Evolutionary conservation across 1,140 invertebrate genomes (phyloP), one percentile per base, ranked within the genome.

Genomic region (Heterodera carotae): DNA sequence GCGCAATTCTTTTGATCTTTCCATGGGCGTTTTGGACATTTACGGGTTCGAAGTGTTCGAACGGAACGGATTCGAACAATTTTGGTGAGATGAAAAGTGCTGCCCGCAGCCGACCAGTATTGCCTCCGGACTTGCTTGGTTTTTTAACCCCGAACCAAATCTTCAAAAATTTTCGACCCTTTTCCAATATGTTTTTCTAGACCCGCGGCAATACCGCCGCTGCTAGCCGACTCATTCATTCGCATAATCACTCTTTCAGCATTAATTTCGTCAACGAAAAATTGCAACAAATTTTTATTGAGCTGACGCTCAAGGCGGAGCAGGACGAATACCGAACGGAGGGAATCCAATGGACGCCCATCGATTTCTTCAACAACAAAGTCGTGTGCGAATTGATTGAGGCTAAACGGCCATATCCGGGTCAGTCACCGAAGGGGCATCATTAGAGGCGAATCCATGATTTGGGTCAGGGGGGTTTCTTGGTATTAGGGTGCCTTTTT

Each of bases 181-280:
- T n/a, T n/a, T n/a, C n/a, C n/a, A n/a, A n/a, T n/a, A n/a, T n/a
- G n/a, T n/a, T 64, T 34, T 71, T 18, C 69, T 15, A 39, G 76
- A 6, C 22, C 22, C 36, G 34, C 25, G 18, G 25, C 33, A 2
- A 22, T 25, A 15, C 12, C 92, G n/a, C n/a, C n/a, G n/a, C n/a
- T n/a, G n/a, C n/a, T n/a, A n/a, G n/a, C n/a, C n/a, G n/a, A n/a
- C n/a, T n/a, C n/a, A n/a, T n/a, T n/a, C n/a, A n/a, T n/a, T n/a
- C n/a, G n/a, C n/a, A n/a, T n/a, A n/a, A n/a, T n/a, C n/a, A n/a
- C n/a, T n/a, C 93, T 88, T 93, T 96, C 87, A 96, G 94, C 89
- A 97, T 96, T 76, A 97, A 97, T 89, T 97, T 94, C 89, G 95
- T 95, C 75, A 93, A 93, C 88, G 92, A 93, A 88, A 92, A 93